phyloP scores from a whole-genome alignment of 2,113 vertebrate genomes.

The Eptesicus fuscus region DNA sequence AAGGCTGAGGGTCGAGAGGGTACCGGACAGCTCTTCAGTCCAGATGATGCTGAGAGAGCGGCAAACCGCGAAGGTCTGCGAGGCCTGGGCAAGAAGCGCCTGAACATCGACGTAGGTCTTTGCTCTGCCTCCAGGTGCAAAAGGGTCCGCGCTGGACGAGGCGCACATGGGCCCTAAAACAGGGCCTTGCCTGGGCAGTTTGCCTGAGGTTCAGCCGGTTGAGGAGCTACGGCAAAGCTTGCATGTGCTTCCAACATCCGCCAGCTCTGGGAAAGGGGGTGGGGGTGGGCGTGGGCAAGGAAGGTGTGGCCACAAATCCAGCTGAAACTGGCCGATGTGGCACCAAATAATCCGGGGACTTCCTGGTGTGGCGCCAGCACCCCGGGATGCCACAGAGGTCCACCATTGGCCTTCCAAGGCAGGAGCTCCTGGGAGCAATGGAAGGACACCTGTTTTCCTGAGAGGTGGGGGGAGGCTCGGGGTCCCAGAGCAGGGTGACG shows the following conservation, averaged over 20 bases:
- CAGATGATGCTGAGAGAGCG: conserved; percentile 78
- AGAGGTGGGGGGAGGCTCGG: neutral
- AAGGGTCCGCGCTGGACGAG: rapidly evolving
- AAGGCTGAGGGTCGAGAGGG: conserved; percentile 82
- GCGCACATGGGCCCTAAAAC: neutral
- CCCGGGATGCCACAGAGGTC: neutral
- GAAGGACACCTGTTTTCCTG: rapidly evolving
- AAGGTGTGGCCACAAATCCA: too few relatives aligned
- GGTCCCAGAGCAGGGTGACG: rapidly evolving
- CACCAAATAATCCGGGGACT: neutral
- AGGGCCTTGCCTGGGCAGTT: neutral
- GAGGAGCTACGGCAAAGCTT: neutral
- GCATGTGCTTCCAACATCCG: neutral
- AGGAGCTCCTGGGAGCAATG: neutral
- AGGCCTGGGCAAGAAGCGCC: conserved; percentile 77
- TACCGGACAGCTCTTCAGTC: conserved; percentile 73
- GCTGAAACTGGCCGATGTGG: neutral
- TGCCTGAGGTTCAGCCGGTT: neutral
- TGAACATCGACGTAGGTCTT: conserved; percentile 81
- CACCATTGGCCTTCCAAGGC: neutral
- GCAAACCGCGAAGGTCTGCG: conserved; percentile 67
- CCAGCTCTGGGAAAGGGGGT: neutral
- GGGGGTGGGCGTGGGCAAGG: neutral
- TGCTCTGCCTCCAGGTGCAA: rapidly evolving
- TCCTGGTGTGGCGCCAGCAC: neutral